Evolutionary conservation across 2,113 vertebrate species (phyloP).

Genomic region (Hippocampus guttulatus): DNA sequence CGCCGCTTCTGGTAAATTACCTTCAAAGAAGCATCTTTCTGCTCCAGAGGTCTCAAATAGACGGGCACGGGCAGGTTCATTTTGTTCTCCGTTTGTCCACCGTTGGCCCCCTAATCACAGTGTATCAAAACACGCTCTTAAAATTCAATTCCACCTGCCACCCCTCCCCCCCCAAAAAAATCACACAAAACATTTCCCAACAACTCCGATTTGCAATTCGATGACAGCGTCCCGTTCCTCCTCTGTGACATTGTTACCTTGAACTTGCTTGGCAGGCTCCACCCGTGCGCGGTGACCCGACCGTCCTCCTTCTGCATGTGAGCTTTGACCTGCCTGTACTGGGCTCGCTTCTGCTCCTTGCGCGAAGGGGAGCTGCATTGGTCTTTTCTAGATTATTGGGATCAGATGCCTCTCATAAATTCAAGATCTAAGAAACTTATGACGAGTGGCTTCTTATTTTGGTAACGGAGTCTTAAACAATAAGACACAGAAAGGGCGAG

Average conservation of each 20-base stretch:
- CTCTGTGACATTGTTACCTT: constrained; percentile 72
- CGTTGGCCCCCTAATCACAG: constrained; percentile 66
- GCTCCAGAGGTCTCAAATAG: constrained; percentile 90
- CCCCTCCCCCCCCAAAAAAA: not conserved
- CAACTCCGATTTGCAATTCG: not conserved
- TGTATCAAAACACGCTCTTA: not conserved
- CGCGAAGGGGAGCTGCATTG: constrained; percentile 73
- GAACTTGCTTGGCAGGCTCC: constrained; percentile 94
- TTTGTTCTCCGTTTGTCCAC: constrained; percentile 83
- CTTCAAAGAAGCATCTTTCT: constrained; percentile 97
- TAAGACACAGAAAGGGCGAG: not conserved
- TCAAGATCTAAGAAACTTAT: not conserved
- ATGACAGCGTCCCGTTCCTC: constrained; percentile 23
- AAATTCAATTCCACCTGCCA: not conserved
- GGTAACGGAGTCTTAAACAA: not conserved
- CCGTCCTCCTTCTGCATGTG: constrained; percentile 93
- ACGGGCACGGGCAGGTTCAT: constrained; percentile 94
- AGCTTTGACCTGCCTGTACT: constrained; percentile 93
- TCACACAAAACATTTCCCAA: not conserved
- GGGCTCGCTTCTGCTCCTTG: constrained; percentile 90
- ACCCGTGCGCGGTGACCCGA: constrained; percentile 87
- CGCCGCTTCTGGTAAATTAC: constrained; percentile 49
- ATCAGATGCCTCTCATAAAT: not conserved
- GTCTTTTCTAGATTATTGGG: constrained; percentile 54
- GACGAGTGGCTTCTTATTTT: not conserved